Conservation (phyloP, 2,797 vertebrate genomes). For the Podarcis siculus region DNA sequence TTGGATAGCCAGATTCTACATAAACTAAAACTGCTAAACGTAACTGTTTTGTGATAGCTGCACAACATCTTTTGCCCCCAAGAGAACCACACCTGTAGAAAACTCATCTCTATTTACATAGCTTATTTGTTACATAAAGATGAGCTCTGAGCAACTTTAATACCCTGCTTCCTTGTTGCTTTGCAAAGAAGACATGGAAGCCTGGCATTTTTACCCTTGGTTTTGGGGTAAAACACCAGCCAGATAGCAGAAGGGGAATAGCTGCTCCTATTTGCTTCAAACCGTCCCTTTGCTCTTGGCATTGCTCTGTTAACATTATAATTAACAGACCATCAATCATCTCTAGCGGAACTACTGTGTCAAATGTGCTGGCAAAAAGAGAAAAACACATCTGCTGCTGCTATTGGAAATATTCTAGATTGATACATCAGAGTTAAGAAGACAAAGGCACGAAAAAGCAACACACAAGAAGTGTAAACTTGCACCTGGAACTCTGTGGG, state of each 20-base stretch:
- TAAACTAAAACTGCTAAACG: not conserved
- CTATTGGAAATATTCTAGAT: constrained; percentile 15
- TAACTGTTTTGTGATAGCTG: constrained; percentile 52
- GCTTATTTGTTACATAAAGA: not conserved
- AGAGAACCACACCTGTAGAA: constrained; percentile 52
- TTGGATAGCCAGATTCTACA: constrained; percentile 33
- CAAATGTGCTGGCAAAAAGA: constrained; percentile 14
- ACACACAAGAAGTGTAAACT: not conserved
- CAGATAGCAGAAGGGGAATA: not conserved
- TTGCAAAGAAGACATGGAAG: not conserved
- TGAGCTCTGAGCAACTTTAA: not conserved
- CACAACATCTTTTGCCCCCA: constrained; percentile 44
- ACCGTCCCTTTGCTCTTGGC: constrained; percentile 13
- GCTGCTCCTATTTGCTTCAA: constrained; percentile 34
- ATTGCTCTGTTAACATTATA: constrained; percentile 12
- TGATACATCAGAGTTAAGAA: not conserved
- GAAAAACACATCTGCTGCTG: constrained; percentile 22
- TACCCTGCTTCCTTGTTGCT: not conserved
- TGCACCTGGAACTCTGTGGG: not conserved
- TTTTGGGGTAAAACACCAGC: not conserved
- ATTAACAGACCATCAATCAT: constrained; percentile 36
- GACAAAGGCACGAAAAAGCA: not conserved
- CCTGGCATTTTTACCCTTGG: constrained; percentile 31
- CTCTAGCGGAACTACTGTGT: constrained; percentile 7
- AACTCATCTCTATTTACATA: constrained; percentile 43